Conservation (phyloP, 2,113 vertebrate genomes). For the Potamarius usumacintae region DNA sequence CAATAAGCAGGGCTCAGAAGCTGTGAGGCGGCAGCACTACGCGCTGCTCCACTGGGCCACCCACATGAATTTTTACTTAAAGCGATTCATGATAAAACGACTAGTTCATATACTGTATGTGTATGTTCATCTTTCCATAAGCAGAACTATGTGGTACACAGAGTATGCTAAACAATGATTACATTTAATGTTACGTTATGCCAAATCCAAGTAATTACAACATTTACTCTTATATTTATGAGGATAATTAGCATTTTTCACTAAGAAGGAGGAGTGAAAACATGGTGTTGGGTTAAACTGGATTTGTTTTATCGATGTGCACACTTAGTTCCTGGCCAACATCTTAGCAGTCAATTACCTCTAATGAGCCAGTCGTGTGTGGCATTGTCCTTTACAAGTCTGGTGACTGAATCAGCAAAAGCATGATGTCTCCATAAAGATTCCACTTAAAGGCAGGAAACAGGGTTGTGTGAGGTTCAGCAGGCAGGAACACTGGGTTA, state of each 20-base stretch:
- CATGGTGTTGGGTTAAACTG: conserved; percentile 20
- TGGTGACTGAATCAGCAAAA: conserved; percentile 51
- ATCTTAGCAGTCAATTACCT: conserved; percentile 39
- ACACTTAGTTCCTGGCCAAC: conserved; percentile 39
- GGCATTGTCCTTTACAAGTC: conserved; percentile 53
- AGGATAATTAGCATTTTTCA: conserved; percentile 44
- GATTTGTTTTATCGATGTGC: conserved; percentile 28
- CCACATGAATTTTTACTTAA: neutral
- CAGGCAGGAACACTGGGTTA: conserved; percentile 38
- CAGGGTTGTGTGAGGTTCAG: conserved; percentile 44
- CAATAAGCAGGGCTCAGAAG: neutral
- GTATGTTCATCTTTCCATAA: neutral
- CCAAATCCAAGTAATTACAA: conserved; percentile 25
- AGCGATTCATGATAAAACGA: neutral
- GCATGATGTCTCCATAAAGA: conserved; percentile 39
- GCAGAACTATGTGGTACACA: conserved; percentile 3
- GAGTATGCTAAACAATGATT: neutral
- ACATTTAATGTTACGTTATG: conserved; percentile 4
- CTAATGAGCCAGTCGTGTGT: conserved; percentile 52
- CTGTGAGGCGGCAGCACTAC: neutral
- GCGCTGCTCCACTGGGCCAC: neutral
- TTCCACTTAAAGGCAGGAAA: conserved; percentile 47
- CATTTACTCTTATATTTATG: conserved; percentile 43
- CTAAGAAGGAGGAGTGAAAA: conserved; percentile 16
- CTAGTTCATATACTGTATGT: conserved; percentile 3